A percentile compares a stretch with the other conserved stretches of the same genome.
phyloP scores from a whole-genome alignment of 2,797 vertebrate species.

The Argyrosomus regius region DNA sequence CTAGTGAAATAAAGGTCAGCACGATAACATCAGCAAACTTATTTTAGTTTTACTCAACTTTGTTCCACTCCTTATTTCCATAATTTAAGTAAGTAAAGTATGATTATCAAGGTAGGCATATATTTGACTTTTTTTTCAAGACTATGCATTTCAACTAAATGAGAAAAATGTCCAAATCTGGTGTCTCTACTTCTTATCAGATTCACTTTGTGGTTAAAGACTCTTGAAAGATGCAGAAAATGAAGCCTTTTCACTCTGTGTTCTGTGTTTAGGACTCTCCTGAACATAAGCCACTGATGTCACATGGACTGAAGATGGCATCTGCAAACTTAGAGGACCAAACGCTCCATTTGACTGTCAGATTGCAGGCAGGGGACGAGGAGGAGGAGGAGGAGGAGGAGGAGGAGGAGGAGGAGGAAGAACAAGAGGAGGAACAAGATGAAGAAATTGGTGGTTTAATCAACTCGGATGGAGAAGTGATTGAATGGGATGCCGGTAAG shows the following conservation, averaged over 20 bases:
- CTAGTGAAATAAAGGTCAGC: no score
- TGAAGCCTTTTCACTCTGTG: not conserved
- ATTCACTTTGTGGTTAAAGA: not conserved
- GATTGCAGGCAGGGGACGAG: slow-evolving; percentile 63
- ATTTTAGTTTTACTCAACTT: not conserved
- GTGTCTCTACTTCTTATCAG: not conserved
- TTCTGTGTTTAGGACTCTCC: slow-evolving; percentile 56
- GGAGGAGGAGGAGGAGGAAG: slow-evolving; percentile 47
- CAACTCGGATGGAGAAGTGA: slow-evolving; percentile 77
- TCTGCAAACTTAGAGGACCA: slow-evolving; percentile 60
- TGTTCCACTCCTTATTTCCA: no score
- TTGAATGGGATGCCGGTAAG: slow-evolving; percentile 74
- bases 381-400: slow-evolving; percentile 51
- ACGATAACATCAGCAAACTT: no score
- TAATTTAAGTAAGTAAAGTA: not conserved
- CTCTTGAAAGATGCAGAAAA: not conserved
- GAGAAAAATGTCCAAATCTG: not conserved
- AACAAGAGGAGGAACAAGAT: slow-evolving; percentile 43
- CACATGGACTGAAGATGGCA: slow-evolving; percentile 36
- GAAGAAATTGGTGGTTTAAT: slow-evolving; percentile 74
- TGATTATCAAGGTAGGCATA: not conserved
- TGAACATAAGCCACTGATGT: slow-evolving; percentile 15
- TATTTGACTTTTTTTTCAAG: not conserved
- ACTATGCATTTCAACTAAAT: not conserved
- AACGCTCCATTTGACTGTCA: slow-evolving; percentile 70